Conservation (phyloP, 2,113 vertebrate species). For the Chaetura pelagica region DNA sequence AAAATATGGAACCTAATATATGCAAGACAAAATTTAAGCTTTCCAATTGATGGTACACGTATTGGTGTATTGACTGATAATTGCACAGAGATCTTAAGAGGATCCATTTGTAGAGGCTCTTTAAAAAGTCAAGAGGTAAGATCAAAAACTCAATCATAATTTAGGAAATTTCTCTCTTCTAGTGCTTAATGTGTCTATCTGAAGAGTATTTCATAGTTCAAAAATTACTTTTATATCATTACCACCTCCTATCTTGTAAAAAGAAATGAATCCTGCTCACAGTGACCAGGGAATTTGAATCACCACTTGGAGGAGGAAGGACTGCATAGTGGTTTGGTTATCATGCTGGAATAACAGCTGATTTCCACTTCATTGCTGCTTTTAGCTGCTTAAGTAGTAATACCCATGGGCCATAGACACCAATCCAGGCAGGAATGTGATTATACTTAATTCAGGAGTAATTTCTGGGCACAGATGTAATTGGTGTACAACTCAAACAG, state of each 20-base stretch:
- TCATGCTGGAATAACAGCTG: neutral
- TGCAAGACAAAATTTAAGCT: neutral
- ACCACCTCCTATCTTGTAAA: neutral
- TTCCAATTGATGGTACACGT: neutral
- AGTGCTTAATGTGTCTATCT: neutral
- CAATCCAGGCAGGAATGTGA: neutral
- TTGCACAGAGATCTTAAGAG: neutral
- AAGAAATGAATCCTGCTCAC: neutral
- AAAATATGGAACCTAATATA: neutral
- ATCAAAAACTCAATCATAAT: neutral
- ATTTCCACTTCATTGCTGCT: neutral
- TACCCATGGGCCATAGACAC: neutral
- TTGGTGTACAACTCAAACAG: neutral
- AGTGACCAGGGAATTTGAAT: neutral
- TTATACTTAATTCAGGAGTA: constrained; percentile 23
- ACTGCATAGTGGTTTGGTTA: neutral
- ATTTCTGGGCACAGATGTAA: constrained; percentile 1
- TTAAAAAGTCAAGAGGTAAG: constrained; percentile 1
- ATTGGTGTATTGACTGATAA: neutral
- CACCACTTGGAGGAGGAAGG: neutral
- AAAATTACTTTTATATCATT: neutral
- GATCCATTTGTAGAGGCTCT: neutral
- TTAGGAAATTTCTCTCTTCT: neutral
- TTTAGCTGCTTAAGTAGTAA: neutral
- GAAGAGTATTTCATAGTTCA: neutral